These are phyloP conservation scores for Xestobium rufovillosum DNA, from an alignment of 2,888 invertebrate genomes.

Conservation along the genomic window DNA sequence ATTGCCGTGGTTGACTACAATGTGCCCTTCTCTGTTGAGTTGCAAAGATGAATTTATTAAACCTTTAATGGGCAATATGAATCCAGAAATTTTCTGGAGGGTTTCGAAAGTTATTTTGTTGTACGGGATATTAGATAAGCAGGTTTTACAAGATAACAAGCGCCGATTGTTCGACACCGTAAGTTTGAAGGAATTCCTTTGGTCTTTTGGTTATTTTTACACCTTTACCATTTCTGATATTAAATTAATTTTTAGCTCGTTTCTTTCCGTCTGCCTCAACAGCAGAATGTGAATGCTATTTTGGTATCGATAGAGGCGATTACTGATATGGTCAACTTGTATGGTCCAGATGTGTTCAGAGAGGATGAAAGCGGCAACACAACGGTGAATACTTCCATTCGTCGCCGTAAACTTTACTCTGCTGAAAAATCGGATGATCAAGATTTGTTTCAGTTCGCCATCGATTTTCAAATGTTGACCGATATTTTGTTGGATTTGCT, in stretches of 20 bases:
- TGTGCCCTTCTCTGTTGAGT: constrained; percentile 17
- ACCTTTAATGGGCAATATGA: constrained; percentile 21
- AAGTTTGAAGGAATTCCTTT: no score
- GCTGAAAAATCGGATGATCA: constrained; percentile 19
- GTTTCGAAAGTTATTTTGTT: constrained; percentile 26
- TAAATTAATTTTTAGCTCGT: no score
- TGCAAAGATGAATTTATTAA: constrained; percentile 28
- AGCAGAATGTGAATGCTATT: constrained; percentile 4
- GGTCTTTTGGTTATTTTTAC: constrained; percentile 11
- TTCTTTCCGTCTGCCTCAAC: no score
- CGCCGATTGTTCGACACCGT: no score
- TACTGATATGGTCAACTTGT: constrained; percentile 22
- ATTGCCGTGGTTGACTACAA: constrained; percentile 13
- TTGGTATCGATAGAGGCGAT: constrained; percentile 18
- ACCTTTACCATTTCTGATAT: constrained; percentile 7
- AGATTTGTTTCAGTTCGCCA: background rate
- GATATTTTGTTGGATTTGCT: constrained; percentile 27
- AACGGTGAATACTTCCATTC: constrained; percentile 8
- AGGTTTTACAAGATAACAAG: no score
- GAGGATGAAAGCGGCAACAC: constrained; percentile 12
- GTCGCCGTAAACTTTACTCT: constrained; percentile 18
- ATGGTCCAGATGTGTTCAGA: constrained; percentile 21
- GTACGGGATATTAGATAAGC: no score
- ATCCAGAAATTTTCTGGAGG: constrained; percentile 25
- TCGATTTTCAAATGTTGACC: constrained; percentile 21